These are phyloP conservation scores for Pristionchus japonicus DNA, from an alignment of 2,888 invertebrate species.

Conservation along the genomic window DNA sequence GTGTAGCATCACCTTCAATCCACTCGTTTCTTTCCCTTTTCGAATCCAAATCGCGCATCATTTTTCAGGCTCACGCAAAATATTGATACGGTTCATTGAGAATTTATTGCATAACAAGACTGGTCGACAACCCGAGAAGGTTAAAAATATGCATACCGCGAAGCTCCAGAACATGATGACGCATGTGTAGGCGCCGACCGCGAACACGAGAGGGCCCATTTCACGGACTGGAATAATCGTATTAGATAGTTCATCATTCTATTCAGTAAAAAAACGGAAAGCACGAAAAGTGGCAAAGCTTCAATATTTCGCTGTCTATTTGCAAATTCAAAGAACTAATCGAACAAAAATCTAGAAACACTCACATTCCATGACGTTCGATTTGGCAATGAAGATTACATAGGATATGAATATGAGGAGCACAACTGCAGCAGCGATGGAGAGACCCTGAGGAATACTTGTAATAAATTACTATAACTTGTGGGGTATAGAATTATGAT, in stretches of 20 bases:
- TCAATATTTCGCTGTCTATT: too few relatives aligned
- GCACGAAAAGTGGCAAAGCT: too few relatives aligned
- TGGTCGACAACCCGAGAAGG: neutral
- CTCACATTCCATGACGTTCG: neutral
- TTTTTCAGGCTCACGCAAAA: too few relatives aligned
- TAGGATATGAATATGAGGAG: neutral
- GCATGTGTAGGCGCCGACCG: neutral
- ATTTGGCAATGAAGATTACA: neutral
- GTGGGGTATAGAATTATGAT: too few relatives aligned
- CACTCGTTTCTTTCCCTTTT: neutral
- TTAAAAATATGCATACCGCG: neutral
- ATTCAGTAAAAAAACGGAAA: too few relatives aligned
- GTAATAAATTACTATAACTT: too few relatives aligned
- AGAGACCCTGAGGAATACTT: neutral
- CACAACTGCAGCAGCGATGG: neutral
- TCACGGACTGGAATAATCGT: neutral
- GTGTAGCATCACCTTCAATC: neutral
- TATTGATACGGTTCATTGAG: too few relatives aligned
- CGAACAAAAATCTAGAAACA: too few relatives aligned
- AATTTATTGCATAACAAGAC: neutral
- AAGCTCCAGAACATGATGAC: neutral
- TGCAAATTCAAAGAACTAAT: too few relatives aligned
- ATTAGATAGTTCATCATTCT: too few relatives aligned
- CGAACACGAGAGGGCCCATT: neutral
- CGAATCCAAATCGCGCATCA: too few relatives aligned